phyloP scores from a whole-genome alignment of 2,113 vertebrate genomes.

The Platanista minor region DNA sequence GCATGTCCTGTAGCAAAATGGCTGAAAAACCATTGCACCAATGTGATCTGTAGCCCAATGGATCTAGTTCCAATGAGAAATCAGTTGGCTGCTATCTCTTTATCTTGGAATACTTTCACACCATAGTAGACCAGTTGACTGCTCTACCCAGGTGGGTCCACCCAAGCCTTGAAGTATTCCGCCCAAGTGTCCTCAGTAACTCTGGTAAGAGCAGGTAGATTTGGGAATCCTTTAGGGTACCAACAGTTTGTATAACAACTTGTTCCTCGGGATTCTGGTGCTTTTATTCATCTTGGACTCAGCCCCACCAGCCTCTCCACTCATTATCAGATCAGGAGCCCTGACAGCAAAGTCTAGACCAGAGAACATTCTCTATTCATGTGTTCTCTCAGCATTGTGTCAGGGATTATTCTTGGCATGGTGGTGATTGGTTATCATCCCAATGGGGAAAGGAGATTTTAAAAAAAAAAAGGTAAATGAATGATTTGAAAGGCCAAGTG shows the following conservation, averaged over 20 bases:
- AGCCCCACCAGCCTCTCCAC: not conserved
- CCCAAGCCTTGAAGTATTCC: not conserved
- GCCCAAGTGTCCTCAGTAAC: not conserved
- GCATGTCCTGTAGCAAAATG: not conserved
- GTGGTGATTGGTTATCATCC: not conserved
- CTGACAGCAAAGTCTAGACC: not conserved
- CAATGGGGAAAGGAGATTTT: not conserved
- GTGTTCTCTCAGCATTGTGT: not conserved
- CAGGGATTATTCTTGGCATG: not conserved
- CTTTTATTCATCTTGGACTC: not conserved
- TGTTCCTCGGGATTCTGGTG: not conserved
- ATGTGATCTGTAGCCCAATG: not conserved
- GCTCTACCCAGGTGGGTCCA: not conserved
- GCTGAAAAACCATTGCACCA: not conserved
- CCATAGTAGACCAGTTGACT: not conserved
- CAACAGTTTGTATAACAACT: not conserved
- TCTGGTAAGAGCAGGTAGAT: not conserved
- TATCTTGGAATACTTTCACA: not conserved
- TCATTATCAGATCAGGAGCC: not conserved
- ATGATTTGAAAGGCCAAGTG: not conserved
- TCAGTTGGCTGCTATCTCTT: not conserved
- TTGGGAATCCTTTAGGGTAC: not conserved
- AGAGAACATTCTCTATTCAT: not conserved
- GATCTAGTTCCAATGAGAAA: not conserved
- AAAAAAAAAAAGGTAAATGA: not conserved